Evolutionary conservation across 2,113 vertebrate species (phyloP), one percentile per base, ranked within the genome.

Genomic region (Pontoporia blainvillei): DNA sequence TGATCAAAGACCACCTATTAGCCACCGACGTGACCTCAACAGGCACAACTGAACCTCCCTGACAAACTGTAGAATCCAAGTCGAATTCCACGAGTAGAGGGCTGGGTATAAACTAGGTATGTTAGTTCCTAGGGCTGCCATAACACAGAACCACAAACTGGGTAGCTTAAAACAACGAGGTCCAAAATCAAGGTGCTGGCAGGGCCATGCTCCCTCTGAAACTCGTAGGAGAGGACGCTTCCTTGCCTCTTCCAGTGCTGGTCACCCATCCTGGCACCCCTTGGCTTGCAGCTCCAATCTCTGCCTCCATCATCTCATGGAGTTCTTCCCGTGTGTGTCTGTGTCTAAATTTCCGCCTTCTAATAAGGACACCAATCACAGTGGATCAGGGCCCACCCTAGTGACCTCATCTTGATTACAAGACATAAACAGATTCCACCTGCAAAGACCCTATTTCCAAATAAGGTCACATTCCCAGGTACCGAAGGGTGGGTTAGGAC

Each of bases 261-360:
- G 44, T 8, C 5, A 0, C 34, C 57, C 27, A 3, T 23, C 57
- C 41, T 17, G 36, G 57, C 15, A 1, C 21, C 36, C 17, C 82
- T n/a, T 6, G 44, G 57, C 64, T 71, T 3, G 34, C 10, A 27
- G 57, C 20, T 57, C 44, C 46, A 27, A n/a, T 44, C 73, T 89
- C 64, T 13, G 52, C 29, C 6, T 66, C 17, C 0, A 0, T 13
- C 15, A 4, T 3, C 64, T 15, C 49, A 2, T 0, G 6, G 49
- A 2, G 1, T 11, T 85, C 14, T 41, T 54, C 12, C 18, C 1
- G 2, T 10, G 15, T 5, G 66, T 27, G 73, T 41, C n/a, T 36
- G 34, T 67, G 69, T 31, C 67, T 61, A 34, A n/a, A 41, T 61
- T 23, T 34, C 72, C 34, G 27, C 17, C n/a, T 84, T 66, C 57